Evolutionary conservation across 1,140 invertebrate species (phyloP).

Genomic region (Caenorhabditis briggsae): DNA sequence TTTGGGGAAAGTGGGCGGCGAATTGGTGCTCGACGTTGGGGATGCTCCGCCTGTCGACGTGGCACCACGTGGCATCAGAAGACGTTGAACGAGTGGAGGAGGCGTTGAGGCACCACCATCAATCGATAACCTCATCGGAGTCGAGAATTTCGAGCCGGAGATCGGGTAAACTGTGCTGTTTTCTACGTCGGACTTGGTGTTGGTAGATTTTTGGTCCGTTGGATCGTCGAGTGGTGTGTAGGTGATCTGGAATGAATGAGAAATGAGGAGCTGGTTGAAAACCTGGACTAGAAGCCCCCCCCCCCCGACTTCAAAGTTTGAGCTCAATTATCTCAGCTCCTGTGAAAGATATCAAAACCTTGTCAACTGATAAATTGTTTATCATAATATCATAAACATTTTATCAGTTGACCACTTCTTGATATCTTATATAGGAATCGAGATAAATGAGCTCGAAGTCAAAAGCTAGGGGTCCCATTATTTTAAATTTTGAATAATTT

Average conservation of each 20-base stretch:
- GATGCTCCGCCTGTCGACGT: slow-evolving; percentile 45
- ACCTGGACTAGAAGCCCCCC: no score
- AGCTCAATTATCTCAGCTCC: no score
- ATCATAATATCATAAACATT: no score
- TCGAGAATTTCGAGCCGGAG: slow-evolving; percentile 24
- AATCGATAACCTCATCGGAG: slow-evolving; percentile 25
- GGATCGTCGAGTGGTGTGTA: slow-evolving; percentile 28
- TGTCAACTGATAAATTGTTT: no score
- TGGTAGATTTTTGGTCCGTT: slow-evolving; percentile 19
- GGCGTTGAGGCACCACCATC: slow-evolving; percentile 9
- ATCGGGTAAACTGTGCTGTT: background rate
- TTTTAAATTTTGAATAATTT: no score
- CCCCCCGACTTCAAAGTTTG: no score
- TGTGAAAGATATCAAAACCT: no score
- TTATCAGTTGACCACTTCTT: no score
- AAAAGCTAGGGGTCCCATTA: no score
- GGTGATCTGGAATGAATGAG: slow-evolving; percentile 16
- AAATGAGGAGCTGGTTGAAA: background rate
- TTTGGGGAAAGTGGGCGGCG: slow-evolving; percentile 4
- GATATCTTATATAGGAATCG: no score
- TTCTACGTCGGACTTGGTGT: slow-evolving; percentile 41
- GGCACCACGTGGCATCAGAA: slow-evolving; percentile 30
- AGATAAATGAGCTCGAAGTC: no score
- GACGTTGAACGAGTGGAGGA: background rate
- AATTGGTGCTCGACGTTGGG: slow-evolving; percentile 12